phyloP scores from a whole-genome alignment of 2,888 invertebrate species.

The Micoletzkya japonica region DNA sequence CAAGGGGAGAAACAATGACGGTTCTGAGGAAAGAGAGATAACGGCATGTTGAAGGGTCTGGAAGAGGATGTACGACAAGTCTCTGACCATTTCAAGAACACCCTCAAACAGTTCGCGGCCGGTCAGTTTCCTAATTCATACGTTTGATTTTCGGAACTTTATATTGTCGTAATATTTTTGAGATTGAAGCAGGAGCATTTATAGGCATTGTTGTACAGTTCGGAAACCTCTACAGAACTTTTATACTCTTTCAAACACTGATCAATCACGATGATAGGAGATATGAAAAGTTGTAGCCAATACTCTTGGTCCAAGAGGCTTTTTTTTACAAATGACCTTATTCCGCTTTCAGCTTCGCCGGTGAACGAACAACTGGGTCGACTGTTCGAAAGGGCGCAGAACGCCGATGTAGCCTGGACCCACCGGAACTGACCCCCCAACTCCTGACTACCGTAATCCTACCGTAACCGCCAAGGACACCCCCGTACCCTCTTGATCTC shows the following conservation, averaged over 20 bases:
- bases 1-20: neutral
- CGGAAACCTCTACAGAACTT: neutral
- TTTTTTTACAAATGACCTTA: neutral
- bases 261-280: neutral
- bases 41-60: slow-evolving; percentile 32
- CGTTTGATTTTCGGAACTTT: neutral
- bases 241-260: neutral
- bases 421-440: too few relatives aligned
- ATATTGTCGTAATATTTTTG: neutral
- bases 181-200: neutral
- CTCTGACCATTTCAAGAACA: slow-evolving; percentile 54
- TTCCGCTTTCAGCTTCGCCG: slow-evolving; percentile 34
- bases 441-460: too few relatives aligned
- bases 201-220: neutral
- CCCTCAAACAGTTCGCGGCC: slow-evolving; percentile 54
- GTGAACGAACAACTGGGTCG: slow-evolving; percentile 51
- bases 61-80: slow-evolving; percentile 51
- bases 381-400: slow-evolving; percentile 43
- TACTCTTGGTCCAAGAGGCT: neutral
- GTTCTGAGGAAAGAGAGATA: neutral
- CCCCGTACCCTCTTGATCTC: too few relatives aligned
- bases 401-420: too few relatives aligned
- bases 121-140: slow-evolving; percentile 32
- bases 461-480: too few relatives aligned
- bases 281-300: neutral